Evolutionary conservation across 2,888 invertebrate species (phyloP).

Genomic region (Rhingia campestris): DNA sequence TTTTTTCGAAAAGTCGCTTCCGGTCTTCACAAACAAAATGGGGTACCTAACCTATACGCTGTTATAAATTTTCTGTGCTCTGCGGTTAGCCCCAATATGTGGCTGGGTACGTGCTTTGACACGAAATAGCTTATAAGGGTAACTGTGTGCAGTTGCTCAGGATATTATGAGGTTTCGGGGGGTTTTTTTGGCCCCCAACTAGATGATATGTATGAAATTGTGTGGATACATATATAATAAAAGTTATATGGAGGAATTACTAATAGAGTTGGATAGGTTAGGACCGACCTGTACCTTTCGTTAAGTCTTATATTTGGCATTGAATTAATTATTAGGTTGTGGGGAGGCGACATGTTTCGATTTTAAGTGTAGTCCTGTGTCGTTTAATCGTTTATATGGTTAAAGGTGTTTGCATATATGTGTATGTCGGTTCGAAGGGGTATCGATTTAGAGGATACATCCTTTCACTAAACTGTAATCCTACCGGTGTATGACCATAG

Average conservation of each 20-base stretch:
- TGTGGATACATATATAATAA: constrained; percentile 58
- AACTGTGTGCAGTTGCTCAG: not conserved
- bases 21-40: constrained; percentile 30
- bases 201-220: constrained; percentile 21
- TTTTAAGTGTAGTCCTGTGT: not conserved
- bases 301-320: constrained; percentile 39
- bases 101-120: constrained; percentile 62
- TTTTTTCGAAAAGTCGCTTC: constrained; percentile 20
- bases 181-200: not conserved
- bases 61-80: constrained; percentile 48
- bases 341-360: constrained; percentile 2
- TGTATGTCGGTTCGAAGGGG: no score
- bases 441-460: no score
- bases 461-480: no score
- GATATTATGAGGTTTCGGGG: constrained; percentile 8
- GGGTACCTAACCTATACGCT: constrained; percentile 6
- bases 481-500: no score
- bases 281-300: constrained; percentile 11
- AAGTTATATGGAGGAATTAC: constrained; percentile 36
- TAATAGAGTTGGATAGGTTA: constrained; percentile 38
- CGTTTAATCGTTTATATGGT: not conserved
- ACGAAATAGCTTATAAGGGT: constrained; percentile 41
- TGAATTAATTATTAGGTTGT: constrained; percentile 41
- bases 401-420: no score
- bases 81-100: constrained; percentile 62